These are phyloP conservation scores for Epizoanthus rinbou DNA, from an alignment of 92 coral and sea anemone genomes.

Conservation along the genomic window DNA sequence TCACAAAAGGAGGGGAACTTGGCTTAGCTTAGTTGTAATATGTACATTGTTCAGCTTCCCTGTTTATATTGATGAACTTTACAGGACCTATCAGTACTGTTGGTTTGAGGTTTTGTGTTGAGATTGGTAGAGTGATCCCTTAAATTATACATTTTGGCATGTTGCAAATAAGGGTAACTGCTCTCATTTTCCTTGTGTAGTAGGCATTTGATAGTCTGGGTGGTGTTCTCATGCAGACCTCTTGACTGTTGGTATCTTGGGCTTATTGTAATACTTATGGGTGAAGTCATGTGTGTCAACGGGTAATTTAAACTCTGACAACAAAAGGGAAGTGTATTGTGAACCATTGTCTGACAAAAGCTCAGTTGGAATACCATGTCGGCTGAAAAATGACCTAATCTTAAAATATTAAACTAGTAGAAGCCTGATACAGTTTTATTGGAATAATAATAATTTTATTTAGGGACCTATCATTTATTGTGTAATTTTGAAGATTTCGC, in stretches of 20 bases:
- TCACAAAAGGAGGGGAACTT: slow-evolving; percentile 23
- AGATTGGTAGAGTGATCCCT: background rate
- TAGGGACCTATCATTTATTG: no score
- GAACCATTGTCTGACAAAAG: background rate
- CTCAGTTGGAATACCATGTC: slow-evolving; percentile 2
- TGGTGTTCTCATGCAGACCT: background rate
- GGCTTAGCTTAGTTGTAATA: background rate
- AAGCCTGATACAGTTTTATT: no score
- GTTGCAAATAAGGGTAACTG: background rate
- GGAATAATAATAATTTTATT: no score
- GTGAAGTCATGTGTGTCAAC: background rate
- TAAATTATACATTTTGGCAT: background rate
- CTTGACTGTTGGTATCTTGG: background rate
- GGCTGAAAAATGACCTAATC: background rate
- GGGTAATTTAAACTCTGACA: background rate
- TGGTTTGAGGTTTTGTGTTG: background rate
- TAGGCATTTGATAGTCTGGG: background rate
- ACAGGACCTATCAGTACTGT: background rate
- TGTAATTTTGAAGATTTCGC: no score
- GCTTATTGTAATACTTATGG: background rate
- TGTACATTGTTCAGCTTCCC: background rate
- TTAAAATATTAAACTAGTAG: no score
- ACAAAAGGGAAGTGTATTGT: background rate
- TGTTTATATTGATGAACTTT: background rate
- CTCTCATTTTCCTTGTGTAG: background rate